These are phyloP conservation scores for Pseudanteris insignis DNA, from an alignment of 2,888 invertebrate species.

Conservation along the genomic window DNA sequence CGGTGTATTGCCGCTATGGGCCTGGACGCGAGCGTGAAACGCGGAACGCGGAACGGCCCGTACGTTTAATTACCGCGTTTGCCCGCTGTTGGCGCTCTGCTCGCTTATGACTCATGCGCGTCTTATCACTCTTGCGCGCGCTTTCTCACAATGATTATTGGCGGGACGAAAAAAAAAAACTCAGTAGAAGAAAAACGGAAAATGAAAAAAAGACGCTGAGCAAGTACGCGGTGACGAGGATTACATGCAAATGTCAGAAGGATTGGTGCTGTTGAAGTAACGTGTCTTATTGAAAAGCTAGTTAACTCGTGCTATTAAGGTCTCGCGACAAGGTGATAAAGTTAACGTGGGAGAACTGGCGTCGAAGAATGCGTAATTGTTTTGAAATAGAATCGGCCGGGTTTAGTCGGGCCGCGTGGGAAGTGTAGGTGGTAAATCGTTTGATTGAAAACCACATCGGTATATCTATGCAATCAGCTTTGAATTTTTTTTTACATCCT, in stretches of 20 bases:
- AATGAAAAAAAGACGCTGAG: too few relatives aligned
- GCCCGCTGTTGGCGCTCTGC: too few relatives aligned
- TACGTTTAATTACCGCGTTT: background rate
- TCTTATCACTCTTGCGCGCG: conserved; percentile 4
- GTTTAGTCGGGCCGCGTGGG: conserved; percentile 55
- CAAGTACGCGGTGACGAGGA: conserved; percentile 5
- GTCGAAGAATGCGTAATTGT: conserved; percentile 59
- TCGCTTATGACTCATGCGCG: background rate
- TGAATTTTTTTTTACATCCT: conserved; percentile 35
- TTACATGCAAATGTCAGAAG: conserved; percentile 17
- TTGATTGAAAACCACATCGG: conserved; percentile 38
- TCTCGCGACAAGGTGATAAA: conserved; percentile 41
- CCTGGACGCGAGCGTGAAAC: conserved; percentile 1
- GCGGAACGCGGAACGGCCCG: conserved; percentile 5
- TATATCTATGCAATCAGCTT: conserved; percentile 39
- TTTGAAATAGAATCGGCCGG: conserved; percentile 54
- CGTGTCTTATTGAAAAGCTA: conserved; percentile 32
- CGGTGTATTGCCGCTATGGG: conserved; percentile 20
- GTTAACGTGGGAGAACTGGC: conserved; percentile 55
- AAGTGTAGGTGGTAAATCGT: conserved; percentile 53
- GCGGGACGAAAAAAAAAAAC: too few relatives aligned
- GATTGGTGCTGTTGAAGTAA: conserved; percentile 9
- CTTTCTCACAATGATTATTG: conserved; percentile 3
- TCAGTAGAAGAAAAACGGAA: too few relatives aligned
- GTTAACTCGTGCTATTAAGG: conserved; percentile 28